phyloP scores from a whole-genome alignment of 1,140 invertebrate species.

The Rhizoglyphus robini region DNA sequence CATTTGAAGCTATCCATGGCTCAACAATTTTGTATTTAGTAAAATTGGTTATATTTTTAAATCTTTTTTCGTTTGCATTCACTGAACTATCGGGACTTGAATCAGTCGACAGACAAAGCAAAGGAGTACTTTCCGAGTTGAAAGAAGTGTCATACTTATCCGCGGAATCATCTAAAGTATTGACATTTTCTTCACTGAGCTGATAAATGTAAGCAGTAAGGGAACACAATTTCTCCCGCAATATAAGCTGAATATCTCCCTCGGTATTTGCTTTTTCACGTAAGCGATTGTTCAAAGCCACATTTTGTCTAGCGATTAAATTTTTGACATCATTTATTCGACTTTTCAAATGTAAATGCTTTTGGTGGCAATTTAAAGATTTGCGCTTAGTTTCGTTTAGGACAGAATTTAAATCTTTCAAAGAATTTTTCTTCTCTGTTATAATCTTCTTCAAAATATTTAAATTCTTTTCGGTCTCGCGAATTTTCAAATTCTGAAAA shows the following conservation, averaged over 20 bases:
- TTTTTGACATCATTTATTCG: neutral
- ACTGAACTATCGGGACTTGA: neutral
- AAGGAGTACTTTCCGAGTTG: neutral
- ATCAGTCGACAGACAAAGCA: neutral
- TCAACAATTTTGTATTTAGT: conserved; percentile 18
- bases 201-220: neutral
- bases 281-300: neutral
- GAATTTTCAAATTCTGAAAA: neutral
- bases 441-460: neutral
- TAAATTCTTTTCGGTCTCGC: neutral
- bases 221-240: neutral
- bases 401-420: neutral
- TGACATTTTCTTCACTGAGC: neutral
- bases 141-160: neutral
- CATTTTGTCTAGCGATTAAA: neutral
- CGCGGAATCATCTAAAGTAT: neutral
- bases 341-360: conserved; percentile 1
- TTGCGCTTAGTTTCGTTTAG: neutral
- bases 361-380: neutral
- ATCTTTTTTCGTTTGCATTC: neutral
- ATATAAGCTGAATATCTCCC: neutral
- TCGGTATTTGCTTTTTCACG: neutral
- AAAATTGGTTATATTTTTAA: neutral
- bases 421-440: neutral
- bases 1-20: conserved; percentile 17